Base-by-base conservation (phyloP, 2,113 vertebrate species). In the Mustela nigripes region DNA sequence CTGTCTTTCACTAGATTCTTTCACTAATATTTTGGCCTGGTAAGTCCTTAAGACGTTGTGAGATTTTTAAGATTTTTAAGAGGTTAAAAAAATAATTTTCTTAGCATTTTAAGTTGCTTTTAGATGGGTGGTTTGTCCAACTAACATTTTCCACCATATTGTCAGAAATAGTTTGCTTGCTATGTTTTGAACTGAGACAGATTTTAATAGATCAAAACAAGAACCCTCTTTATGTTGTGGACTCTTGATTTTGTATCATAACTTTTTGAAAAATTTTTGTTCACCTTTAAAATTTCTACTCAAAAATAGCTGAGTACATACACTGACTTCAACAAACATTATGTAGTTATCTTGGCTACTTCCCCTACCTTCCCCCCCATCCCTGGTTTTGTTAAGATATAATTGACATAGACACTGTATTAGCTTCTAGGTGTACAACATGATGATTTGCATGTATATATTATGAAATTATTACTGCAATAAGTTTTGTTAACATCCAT, bases 91-190 rank as follows among this genome's bases (percentile, higher is more conserved):
- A 93, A 36, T 48, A 85, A 82, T 31, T 63, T 86, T 24, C 39
- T 79, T 10, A 73, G 2, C 14, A 36, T 86, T 94, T 94, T 90
- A 94, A 89, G 9, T 83, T 95, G 1, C 36, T 69, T 94, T 71
- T 60, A 82, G 42, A 28, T 73, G 19, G 45, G 92, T 45, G 1
- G 11, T 62, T 81, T 60, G 48, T 16, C 21, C 56, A 67, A 87
- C 45, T 81, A 89, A 86, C 2, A 16, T 94, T 7, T 84, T 56
- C n/a, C 14, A 42, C 4, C 5, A 15, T 90, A 42, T 60, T 79
- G 50, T 50, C 18, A 45, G 9, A 84, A 94, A 93, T 5, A 87
- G 48, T 83, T 65, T 65, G 42, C 60, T 80, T 63, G 36, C 79
- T 50, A 1, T 94, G 48, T 81, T 97, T 92, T 82, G 92, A 62